phyloP scores from a whole-genome alignment of 64 coral and sea anemone species.

The Stichodactyla mertensii region DNA sequence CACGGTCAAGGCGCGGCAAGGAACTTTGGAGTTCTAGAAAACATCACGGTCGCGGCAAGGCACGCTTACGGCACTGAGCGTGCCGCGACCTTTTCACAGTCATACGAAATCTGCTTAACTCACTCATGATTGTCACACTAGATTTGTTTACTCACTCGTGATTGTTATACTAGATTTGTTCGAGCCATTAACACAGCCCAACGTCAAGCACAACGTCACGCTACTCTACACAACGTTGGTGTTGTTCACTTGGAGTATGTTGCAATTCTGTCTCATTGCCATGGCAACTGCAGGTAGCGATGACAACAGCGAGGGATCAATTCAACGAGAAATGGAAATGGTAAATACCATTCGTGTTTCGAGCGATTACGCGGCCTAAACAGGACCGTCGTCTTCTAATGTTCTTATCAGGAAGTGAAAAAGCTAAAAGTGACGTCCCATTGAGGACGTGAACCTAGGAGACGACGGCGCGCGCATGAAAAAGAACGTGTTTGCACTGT shows the following conservation, averaged over 20 bases:
- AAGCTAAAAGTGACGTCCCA: no score
- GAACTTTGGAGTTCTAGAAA: no score
- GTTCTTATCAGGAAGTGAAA: no score
- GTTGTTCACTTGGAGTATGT: slow-evolving; percentile 18
- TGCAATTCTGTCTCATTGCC: slow-evolving; percentile 21
- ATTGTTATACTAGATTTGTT: slow-evolving; percentile 7
- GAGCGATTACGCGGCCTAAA: not conserved
- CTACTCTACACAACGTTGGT: not conserved
- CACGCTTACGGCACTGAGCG: no score
- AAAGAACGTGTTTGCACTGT: no score
- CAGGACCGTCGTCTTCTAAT: no score
- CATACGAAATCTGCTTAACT: no score
- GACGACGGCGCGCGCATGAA: no score
- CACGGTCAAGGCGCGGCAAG: no score
- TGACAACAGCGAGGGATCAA: not conserved
- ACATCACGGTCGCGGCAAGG: no score
- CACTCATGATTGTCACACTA: not conserved
- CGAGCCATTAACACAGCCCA: not conserved
- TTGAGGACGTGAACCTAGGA: no score
- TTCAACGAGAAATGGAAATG: not conserved
- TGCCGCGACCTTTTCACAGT: no score
- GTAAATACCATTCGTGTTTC: not conserved
- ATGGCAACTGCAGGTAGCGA: slow-evolving; percentile 13
- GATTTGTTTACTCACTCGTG: not conserved
- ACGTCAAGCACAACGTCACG: not conserved